Conservation (phyloP, 2,113 vertebrate genomes). For the Bettongia penicillata region DNA sequence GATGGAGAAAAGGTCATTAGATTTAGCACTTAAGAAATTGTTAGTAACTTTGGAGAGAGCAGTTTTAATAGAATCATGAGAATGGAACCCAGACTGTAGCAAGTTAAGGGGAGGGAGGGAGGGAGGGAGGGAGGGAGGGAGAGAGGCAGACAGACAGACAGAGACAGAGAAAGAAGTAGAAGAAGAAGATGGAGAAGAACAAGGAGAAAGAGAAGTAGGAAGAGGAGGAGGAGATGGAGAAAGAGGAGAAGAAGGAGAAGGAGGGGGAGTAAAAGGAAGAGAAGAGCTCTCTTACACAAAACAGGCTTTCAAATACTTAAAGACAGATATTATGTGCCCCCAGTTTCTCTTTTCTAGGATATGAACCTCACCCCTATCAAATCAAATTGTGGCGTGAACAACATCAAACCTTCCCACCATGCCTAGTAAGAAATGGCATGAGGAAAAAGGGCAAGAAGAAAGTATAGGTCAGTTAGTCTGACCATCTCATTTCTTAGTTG, state of each 20-base stretch:
- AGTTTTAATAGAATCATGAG: no score
- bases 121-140: no score
- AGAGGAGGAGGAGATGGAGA: rapidly evolving
- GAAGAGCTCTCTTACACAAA: neutral
- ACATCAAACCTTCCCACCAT: neutral
- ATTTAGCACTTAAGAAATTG: no score
- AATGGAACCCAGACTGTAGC: no score
- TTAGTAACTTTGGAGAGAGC: no score
- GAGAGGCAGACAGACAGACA: no score
- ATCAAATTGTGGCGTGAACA: neutral
- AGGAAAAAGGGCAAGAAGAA: neutral
- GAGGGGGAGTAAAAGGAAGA: rapidly evolving
- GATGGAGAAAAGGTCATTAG: neutral
- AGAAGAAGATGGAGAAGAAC: no score
- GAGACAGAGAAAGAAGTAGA: no score
- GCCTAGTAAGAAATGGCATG: neutral
- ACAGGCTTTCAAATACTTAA: neutral
- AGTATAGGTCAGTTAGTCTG: neutral
- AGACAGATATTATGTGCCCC: neutral
- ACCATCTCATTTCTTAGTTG: neutral
- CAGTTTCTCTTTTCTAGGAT: neutral
- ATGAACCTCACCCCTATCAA: neutral
- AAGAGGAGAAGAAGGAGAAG: no score
- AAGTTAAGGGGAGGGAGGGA: no score
- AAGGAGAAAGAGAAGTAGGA: no score